These are phyloP conservation scores for Tethya wilhelma DNA, from an alignment of 37 sponge, comb jelly and placozoan species.

Conservation along the genomic window DNA sequence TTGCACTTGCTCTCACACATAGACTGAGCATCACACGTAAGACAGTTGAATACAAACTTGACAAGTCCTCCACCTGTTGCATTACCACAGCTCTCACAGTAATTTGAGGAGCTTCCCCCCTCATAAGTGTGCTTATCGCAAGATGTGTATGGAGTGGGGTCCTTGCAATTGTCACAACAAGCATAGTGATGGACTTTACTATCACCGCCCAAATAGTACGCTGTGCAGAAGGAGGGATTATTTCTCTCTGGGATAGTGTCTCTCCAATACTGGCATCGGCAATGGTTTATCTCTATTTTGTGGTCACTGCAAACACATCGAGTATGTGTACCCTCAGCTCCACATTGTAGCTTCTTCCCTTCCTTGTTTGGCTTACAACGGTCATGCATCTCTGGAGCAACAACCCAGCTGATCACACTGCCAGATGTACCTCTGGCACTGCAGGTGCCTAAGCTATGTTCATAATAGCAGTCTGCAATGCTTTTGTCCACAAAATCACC, in stretches of 20 bases:
- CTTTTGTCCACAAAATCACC: slow-evolving; percentile 29
- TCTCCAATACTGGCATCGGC: slow-evolving; percentile 56
- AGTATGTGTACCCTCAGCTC: slow-evolving; percentile 7
- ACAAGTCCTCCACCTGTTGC: slow-evolving; percentile 2
- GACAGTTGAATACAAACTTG: slow-evolving; percentile 34
- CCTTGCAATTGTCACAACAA: slow-evolving; percentile 43
- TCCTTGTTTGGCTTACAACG: slow-evolving; percentile 9
- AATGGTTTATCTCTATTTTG: slow-evolving; percentile 8
- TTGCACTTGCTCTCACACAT: slow-evolving; percentile 24
- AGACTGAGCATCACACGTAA: slow-evolving; percentile 13
- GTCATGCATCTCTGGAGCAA: slow-evolving; percentile 11
- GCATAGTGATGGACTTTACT: slow-evolving; percentile 35
- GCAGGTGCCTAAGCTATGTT: background rate
- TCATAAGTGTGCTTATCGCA: slow-evolving; percentile 40
- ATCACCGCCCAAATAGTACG: slow-evolving; percentile 14
- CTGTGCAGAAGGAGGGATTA: slow-evolving; percentile 25
- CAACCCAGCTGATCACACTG: slow-evolving; percentile 24
- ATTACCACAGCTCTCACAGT: slow-evolving; percentile 33
- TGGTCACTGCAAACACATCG: slow-evolving; percentile 47
- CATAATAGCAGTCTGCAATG: slow-evolving; percentile 23
- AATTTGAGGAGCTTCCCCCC: slow-evolving; percentile 22
- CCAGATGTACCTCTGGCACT: slow-evolving; percentile 6
- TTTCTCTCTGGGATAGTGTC: background rate
- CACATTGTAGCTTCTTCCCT: slow-evolving; percentile 24
- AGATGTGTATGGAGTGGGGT: background rate